Conservation (phyloP, 2,888 invertebrate genomes). For the Eulithis testata region DNA sequence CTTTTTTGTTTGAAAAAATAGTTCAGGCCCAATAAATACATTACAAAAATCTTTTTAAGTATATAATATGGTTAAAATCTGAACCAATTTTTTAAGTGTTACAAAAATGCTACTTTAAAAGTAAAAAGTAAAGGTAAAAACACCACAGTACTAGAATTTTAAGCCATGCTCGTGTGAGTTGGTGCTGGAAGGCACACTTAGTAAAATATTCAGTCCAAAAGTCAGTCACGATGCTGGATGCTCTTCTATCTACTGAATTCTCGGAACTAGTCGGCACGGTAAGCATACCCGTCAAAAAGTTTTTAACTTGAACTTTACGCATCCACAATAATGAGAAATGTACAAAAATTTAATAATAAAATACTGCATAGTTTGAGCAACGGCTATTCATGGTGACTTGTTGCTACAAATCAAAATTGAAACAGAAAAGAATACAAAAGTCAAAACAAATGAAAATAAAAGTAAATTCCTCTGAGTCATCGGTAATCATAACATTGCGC, state of each 20-base stretch:
- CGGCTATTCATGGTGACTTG: no score
- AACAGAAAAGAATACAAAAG: neutral
- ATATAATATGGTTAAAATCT: no score
- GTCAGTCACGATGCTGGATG: constrained; percentile 74
- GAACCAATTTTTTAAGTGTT: neutral
- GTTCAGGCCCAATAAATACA: no score
- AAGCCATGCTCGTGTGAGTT: constrained; percentile 60
- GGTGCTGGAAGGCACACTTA: constrained; percentile 64
- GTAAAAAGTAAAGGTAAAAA: constrained; percentile 10
- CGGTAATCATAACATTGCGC: constrained; percentile 41
- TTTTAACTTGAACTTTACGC: constrained; percentile 9
- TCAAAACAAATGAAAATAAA: constrained; percentile 11
- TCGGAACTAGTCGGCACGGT: constrained; percentile 46
- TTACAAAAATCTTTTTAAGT: no score
- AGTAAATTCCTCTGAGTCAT: constrained; percentile 34
- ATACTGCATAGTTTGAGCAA: no score
- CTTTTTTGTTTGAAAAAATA: no score
- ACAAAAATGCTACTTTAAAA: neutral
- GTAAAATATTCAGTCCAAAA: constrained; percentile 81
- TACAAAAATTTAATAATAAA: no score
- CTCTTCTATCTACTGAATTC: constrained; percentile 58
- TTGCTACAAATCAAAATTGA: no score
- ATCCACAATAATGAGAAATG: no score
- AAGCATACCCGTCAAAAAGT: constrained; percentile 8
- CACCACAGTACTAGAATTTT: constrained; percentile 53